Percentiles rank a stretch among this genome's conserved stretches.
Evolutionary conservation across 2,113 vertebrate species (phyloP).

Genomic region (Chaenocephalus aceratus): DNA sequence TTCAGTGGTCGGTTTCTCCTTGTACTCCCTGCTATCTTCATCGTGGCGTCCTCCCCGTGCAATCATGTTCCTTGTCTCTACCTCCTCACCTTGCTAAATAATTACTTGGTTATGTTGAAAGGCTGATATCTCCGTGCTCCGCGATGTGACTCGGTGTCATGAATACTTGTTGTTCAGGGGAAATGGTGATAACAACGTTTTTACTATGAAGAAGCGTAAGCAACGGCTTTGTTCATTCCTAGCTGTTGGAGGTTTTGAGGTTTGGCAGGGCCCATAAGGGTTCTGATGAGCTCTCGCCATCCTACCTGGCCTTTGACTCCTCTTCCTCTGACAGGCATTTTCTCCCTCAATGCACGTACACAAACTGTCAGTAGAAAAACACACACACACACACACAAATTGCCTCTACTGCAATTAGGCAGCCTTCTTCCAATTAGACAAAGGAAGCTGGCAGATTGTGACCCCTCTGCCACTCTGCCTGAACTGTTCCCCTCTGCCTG

Average conservation of each 20-base stretch:
- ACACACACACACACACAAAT: conserved; percentile 8
- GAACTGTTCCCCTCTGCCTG: conserved; percentile 62
- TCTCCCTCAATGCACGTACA: conserved; percentile 11
- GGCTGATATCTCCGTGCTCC: background rate
- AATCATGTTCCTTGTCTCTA: conserved; percentile 16
- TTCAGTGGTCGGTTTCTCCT: conserved; percentile 37
- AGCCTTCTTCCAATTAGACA: conserved; percentile 78
- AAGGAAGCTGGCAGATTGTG: conserved; percentile 74
- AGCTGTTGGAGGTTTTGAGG: conserved; percentile 18
- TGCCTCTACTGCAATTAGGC: conserved; percentile 69
- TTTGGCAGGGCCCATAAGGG: conserved; percentile 33
- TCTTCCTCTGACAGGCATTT: conserved; percentile 29
- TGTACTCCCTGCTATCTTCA: conserved; percentile 37
- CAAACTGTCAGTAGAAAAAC: background rate
- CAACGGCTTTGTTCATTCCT: background rate
- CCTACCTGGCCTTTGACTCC: conserved; percentile 46
- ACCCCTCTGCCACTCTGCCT: conserved; percentile 71
- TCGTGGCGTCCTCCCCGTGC: background rate
- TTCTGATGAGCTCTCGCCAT: conserved; percentile 41
- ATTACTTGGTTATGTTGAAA: conserved; percentile 28
- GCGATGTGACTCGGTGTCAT: conserved; percentile 7
- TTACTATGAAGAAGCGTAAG: conserved; percentile 4
- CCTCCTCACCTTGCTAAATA: conserved; percentile 33
- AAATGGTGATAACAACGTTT: conserved; percentile 28
- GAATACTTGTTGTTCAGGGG: conserved; percentile 13